A percentile compares a stretch with the other conserved stretches of the same genome.
Conservation (phyloP, 2,797 vertebrate genomes). For the Ara ararauna region DNA sequence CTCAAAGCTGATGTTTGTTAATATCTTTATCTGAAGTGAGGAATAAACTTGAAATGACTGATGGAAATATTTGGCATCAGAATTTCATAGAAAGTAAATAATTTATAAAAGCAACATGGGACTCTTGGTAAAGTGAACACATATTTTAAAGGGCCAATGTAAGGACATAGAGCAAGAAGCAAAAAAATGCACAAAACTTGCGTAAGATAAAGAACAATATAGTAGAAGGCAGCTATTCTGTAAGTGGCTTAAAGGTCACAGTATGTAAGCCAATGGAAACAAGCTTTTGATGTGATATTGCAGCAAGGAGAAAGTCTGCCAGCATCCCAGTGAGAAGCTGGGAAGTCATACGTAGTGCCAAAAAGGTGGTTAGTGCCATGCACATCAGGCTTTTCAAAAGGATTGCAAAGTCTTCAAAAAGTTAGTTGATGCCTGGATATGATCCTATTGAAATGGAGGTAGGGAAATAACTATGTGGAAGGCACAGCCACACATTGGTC, state of each 20-base stretch:
- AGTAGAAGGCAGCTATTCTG: background rate
- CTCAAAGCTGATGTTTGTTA: background rate
- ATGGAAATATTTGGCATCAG: background rate
- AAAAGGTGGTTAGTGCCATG: background rate
- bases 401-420: background rate
- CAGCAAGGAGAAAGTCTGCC: background rate
- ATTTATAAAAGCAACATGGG: background rate
- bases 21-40: background rate
- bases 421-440: background rate
- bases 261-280: background rate
- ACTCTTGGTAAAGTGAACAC: background rate
- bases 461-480: background rate
- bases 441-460: background rate
- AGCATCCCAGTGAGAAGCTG: background rate
- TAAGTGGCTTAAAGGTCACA: background rate
- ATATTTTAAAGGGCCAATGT: background rate
- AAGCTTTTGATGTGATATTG: background rate
- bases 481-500: background rate
- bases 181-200: background rate
- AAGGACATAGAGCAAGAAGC: background rate
- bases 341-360: background rate
- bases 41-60: background rate
- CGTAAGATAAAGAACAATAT: background rate
- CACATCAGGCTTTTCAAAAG: background rate
- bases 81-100: background rate